Base-by-base conservation (phyloP, 1,140 invertebrate species). In the Procambarus clarkii region DNA sequence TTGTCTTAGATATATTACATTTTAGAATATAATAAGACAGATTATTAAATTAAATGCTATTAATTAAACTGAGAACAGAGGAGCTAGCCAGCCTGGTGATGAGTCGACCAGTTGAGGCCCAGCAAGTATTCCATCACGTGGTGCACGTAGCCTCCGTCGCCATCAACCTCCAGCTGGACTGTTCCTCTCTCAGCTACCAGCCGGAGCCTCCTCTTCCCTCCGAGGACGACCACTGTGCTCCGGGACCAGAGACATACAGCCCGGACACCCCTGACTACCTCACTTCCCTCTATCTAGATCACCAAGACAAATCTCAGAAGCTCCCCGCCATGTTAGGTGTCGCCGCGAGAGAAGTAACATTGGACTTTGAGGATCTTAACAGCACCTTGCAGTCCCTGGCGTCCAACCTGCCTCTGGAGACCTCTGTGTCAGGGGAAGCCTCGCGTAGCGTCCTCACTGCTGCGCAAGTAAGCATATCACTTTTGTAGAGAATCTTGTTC, bases 81-180 rank as follows among this genome's bases (percentile, higher is more conserved):
- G 54, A 58, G 50, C 54, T 91, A 9, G 88, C 82, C 18, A 58
- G n/a, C 8, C 48, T 85, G 34, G 88, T 91, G 15, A 46, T 91
- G 81, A 58, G 54, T 11, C 45, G 54, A 13, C 88, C 88, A 11
- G 15, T 85, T 58, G 24, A 78, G n/a, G 88, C 88, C 13, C 88
- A 91, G 54, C 48, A 78, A 64, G 44, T 91, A 21, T 91, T 91
- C 82, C 88, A 91, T 5, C 71, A 79, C 2, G 50, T 91, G 21
- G n/a, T 91, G 1, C 71, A 91, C 21, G 44, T 85, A 24, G 88
- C 81, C 4, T 71, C 88, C 3, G 74, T 91, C 7, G 81, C 88
- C 82, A 85, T 77, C 11, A 74, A 45, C 9, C 78, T 88, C 11
- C 11, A 79, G 44, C 50, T 83, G 4, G 58, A 50, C n/a, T 7